Evolutionary conservation across 1,140 invertebrate species (phyloP).

Genomic region (Pseudobourletiella spinata): DNA sequence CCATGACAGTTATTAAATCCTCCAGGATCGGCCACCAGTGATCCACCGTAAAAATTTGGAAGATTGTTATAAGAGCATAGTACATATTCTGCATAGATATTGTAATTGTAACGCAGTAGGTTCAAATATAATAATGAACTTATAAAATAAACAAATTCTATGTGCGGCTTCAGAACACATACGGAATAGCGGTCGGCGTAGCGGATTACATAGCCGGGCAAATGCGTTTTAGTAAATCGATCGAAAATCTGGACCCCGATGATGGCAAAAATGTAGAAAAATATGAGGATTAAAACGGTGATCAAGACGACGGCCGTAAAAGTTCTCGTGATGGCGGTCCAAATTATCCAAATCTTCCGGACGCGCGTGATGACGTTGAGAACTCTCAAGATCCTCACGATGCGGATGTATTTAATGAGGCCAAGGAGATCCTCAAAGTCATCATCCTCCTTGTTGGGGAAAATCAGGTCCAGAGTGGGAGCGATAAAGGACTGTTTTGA

Average conservation of each 20-base stretch:
- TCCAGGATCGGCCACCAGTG: conserved; percentile 29
- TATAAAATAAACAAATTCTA: not conserved
- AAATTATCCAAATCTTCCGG: conserved; percentile 34
- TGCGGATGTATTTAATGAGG: conserved; percentile 32
- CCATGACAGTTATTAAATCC: not conserved
- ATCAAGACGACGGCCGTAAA: conserved; percentile 18
- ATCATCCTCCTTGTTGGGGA: conserved; percentile 7
- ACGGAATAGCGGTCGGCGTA: not conserved
- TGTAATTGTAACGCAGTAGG: too few species aligned
- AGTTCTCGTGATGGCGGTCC: conserved; percentile 33
- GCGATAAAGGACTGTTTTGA: conserved; percentile 21
- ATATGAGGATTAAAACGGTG: conserved; percentile 15
- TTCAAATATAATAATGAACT: not conserved
- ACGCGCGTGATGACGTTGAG: conserved; percentile 37
- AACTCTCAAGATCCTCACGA: conserved; percentile 35
- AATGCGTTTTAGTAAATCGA: conserved; percentile 7
- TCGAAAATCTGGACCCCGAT: conserved; percentile 17
- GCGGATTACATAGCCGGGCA: not conserved
- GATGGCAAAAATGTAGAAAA: conserved; percentile 29
- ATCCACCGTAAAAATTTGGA: conserved; percentile 37
- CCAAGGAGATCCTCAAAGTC: not conserved
- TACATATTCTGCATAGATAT: conserved; percentile 18
- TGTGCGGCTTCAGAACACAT: too few species aligned
- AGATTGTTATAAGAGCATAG: conserved; percentile 32
- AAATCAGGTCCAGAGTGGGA: conserved; percentile 18